Percentiles rank a stretch among this genome's conserved stretches.
These are phyloP conservation scores for Halcyon malimbica DNA, from an alignment of 2,113 vertebrate species.

Conservation along the genomic window DNA sequence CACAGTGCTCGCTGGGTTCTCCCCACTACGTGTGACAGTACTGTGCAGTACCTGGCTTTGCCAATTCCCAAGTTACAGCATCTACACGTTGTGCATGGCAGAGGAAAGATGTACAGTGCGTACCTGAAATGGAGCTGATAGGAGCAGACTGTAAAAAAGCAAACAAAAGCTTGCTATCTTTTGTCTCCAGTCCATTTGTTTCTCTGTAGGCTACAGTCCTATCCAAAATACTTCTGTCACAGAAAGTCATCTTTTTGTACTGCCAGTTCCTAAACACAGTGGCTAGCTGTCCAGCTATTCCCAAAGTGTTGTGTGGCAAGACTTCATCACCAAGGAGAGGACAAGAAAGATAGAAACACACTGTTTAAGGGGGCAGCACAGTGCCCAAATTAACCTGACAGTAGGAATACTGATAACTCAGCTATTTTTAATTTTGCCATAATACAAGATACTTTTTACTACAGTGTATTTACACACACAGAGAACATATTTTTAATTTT, in stretches of 20 bases:
- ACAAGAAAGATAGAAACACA: not conserved
- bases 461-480: not conserved
- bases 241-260: not conserved
- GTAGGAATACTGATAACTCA: not conserved
- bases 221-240: not conserved
- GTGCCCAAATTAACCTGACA: not conserved
- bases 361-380: not conserved
- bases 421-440: not conserved
- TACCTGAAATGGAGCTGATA: not conserved
- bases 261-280: not conserved
- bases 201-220: not conserved
- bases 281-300: not conserved
- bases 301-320: not conserved
- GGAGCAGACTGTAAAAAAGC: not conserved
- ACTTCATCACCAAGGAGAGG: not conserved
- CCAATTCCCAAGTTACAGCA: not conserved
- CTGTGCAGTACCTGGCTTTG: not conserved
- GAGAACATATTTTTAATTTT: not conserved
- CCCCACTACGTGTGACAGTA: rapidly evolving
- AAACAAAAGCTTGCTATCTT: not conserved
- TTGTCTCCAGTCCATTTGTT: not conserved
- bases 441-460: not conserved
- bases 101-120: not conserved
- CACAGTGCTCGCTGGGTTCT: not conserved
- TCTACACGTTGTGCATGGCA: not conserved